Evolutionary conservation across 2,888 invertebrate genomes (phyloP).

Genomic region (Agriopis aurantiaria): DNA sequence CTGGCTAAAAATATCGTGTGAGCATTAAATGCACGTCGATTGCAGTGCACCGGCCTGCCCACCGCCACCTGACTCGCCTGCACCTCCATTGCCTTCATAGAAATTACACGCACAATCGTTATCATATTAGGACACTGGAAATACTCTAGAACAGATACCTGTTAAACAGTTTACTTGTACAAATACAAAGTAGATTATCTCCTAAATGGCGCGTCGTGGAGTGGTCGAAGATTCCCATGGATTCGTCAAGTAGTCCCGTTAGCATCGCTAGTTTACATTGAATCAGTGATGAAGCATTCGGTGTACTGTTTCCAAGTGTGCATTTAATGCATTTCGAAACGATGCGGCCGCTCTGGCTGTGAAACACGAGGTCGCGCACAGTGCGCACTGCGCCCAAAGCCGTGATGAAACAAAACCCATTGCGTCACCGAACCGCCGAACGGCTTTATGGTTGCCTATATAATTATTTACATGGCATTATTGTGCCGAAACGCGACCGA

Average conservation of each 20-base stretch:
- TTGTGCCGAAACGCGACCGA: slow-evolving; percentile 56
- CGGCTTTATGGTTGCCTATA: slow-evolving; percentile 78
- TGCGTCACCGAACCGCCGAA: slow-evolving; percentile 78
- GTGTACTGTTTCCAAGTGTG: slow-evolving; percentile 77
- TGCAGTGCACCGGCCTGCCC: slow-evolving; percentile 60
- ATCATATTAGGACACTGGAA: slow-evolving; percentile 31
- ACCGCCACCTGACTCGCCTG: slow-evolving; percentile 69
- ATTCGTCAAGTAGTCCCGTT: slow-evolving; percentile 47
- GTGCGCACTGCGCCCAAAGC: slow-evolving; percentile 80
- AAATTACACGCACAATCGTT: slow-evolving; percentile 39
- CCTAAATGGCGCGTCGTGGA: neutral
- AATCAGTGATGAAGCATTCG: slow-evolving; percentile 62
- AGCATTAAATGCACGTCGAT: slow-evolving; percentile 67
- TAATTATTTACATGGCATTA: slow-evolving; percentile 83
- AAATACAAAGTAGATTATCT: slow-evolving; percentile 2
- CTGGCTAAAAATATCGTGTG: slow-evolving; percentile 71
- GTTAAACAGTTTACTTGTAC: neutral
- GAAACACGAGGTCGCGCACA: slow-evolving; percentile 81
- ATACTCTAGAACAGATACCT: slow-evolving; percentile 4
- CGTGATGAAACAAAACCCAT: slow-evolving; percentile 83
- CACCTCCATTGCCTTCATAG: slow-evolving; percentile 60
- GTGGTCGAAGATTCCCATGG: slow-evolving; percentile 36
- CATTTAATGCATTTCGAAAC: slow-evolving; percentile 86
- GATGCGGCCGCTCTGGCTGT: slow-evolving; percentile 81
- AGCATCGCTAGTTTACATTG: slow-evolving; percentile 67